phyloP scores from a whole-genome alignment of 2,888 invertebrate genomes.

The Cordylochernes scorpioides region DNA sequence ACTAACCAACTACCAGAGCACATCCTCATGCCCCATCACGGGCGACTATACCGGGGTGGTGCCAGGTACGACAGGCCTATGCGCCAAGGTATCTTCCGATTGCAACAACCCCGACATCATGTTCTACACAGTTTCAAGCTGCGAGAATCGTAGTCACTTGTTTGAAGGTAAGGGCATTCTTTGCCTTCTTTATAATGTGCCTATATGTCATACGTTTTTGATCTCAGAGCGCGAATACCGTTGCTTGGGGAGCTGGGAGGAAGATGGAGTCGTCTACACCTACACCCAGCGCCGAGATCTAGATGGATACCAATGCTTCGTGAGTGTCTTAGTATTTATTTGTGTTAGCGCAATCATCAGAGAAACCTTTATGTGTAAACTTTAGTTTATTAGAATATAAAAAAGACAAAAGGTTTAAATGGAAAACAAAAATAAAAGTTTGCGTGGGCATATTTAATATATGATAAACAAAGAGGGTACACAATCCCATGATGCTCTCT shows the following conservation, averaged over 20 bases:
- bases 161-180: slow-evolving; percentile 30
- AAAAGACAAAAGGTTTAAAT: no score
- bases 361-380: no score
- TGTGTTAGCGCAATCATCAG: no score
- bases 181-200: no score
- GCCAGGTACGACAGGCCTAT: slow-evolving; percentile 31
- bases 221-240: slow-evolving; percentile 33
- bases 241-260: slow-evolving; percentile 38
- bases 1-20: no score
- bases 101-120: slow-evolving; percentile 35
- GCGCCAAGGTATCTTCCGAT: slow-evolving; percentile 36
- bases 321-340: slow-evolving; percentile 24
- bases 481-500: no score
- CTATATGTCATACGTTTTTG: no score
- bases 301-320: slow-evolving; percentile 35
- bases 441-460: no score
- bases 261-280: slow-evolving; percentile 33
- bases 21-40: slow-evolving; percentile 34
- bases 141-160: slow-evolving; percentile 29
- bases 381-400: no score
- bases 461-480: no score
- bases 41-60: slow-evolving; percentile 37
- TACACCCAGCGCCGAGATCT: slow-evolving; percentile 36
- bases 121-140: slow-evolving; percentile 37
- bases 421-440: no score